These are phyloP conservation scores for Phenganax stokvisi DNA, from an alignment of 92 coral and sea anemone species.

Conservation along the genomic window DNA sequence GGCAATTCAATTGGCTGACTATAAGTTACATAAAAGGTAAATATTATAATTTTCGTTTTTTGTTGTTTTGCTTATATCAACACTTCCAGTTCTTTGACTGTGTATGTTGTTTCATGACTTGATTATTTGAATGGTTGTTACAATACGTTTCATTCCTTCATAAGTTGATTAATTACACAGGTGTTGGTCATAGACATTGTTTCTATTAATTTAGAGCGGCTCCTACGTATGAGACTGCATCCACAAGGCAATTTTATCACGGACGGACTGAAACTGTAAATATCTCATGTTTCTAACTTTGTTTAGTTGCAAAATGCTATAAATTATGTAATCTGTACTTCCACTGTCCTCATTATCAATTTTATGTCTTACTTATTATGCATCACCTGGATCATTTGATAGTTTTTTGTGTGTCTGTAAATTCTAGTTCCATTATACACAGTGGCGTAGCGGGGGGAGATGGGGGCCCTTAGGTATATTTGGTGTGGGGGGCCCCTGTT, in stretches of 20 bases:
- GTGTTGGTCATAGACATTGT: neutral
- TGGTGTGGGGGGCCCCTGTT: no score
- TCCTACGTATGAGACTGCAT: constrained; percentile 83
- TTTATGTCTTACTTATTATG: no score
- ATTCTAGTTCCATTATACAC: neutral
- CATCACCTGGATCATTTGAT: no score
- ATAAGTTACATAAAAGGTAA: constrained; percentile 74
- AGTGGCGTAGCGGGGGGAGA: no score
- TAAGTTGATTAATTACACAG: neutral
- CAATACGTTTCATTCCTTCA: no score
- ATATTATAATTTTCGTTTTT: neutral
- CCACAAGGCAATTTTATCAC: constrained; percentile 79
- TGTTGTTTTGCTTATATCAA: neutral
- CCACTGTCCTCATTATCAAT: neutral
- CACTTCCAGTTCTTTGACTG: neutral
- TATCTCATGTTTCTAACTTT: no score
- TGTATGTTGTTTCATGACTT: neutral
- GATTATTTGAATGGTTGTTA: neutral
- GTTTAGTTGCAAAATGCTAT: no score
- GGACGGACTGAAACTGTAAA: constrained; percentile 95
- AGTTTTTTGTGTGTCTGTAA: neutral
- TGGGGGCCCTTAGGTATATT: no score
- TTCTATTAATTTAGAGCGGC: constrained; percentile 52
- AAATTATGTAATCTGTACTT: neutral
- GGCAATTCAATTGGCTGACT: constrained; percentile 75